A percentile compares a stretch with the other conserved stretches of the same genome.
Evolutionary conservation across 2,888 invertebrate genomes (phyloP).

Genomic region (Cheilosia urbana): DNA sequence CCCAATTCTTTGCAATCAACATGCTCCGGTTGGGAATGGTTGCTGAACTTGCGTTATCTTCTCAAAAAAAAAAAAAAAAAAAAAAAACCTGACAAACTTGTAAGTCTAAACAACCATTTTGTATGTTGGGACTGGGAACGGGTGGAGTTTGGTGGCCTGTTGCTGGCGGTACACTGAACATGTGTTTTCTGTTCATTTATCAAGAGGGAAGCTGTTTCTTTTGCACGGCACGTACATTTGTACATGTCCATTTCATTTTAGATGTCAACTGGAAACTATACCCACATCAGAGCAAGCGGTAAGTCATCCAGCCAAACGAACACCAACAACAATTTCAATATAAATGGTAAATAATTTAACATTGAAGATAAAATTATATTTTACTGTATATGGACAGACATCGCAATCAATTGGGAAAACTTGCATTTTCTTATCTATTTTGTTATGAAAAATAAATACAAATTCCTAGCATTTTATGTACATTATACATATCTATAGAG

Average conservation of each 20-base stretch:
- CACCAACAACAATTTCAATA: conserved; percentile 47
- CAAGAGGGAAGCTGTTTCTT: conserved; percentile 25
- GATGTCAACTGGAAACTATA: not conserved
- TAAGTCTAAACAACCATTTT: no score
- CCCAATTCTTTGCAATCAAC: no score
- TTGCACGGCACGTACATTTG: not conserved
- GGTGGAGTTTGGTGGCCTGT: no score
- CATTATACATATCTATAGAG: conserved; percentile 7
- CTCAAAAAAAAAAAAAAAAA: no score
- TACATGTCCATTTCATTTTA: conserved; percentile 13
- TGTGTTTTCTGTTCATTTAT: no score
- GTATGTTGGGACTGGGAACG: no score
- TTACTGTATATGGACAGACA: conserved; percentile 74
- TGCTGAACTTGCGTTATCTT: no score
- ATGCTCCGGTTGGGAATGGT: no score
- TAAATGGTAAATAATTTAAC: conserved; percentile 31
- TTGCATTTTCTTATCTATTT: conserved; percentile 10
- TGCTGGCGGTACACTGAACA: no score
- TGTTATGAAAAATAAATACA: not conserved
- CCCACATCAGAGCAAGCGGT: conserved; percentile 14
- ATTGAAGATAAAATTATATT: conserved; percentile 69
- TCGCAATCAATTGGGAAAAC: conserved; percentile 74
- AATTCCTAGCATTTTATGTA: conserved; percentile 1
- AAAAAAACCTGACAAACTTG: no score
- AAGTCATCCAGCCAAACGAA: conserved; percentile 35